Base-by-base conservation (phyloP, 2,888 invertebrate genomes). In the Drosophila kuntzei region DNA sequence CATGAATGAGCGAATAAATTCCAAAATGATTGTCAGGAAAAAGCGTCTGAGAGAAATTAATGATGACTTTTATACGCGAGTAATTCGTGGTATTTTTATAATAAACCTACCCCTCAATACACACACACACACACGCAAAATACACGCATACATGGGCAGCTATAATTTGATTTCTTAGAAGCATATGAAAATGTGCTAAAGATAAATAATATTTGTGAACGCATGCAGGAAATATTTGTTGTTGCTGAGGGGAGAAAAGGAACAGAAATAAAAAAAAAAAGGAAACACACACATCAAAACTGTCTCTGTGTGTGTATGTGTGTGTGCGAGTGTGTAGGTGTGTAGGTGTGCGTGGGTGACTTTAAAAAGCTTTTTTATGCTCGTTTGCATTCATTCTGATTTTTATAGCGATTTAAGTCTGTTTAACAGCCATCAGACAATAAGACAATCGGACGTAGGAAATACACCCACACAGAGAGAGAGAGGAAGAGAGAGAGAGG, bases 81-180 rank as follows among this genome's bases (percentile, higher is more conserved):
- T 85, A 89, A 86, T 86, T 86, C 89, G 79, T 81, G 89, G 89
- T 60, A 85, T 89, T 86, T 86, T 89, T 55, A 81, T 86, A 89
- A 89, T 81, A 86, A 85, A 77, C 82, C 65, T 11, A 14, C 6
- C 1, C 22, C 9, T 55, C 43, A 36, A 46, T 43, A 63, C 25
- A 61, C 53, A 47, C 25, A 49, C 41, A 55, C 20, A 53, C 29
- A 63, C 51, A 49, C 55, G 47, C 50, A 55, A 6, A 37, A 61
- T 29, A 51, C 43, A 37, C 36, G n/a, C 34, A 27, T 18, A 41
- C 14, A 55, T 46, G 61, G 65, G 44, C 59, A 76, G 65, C 78
- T 80, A 89, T 89, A 85, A 89, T 85, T 89, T 81, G 86, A 87
- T 89, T 84, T 84, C 67, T 64, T 53, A 77, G 75, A 68, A 80